These are phyloP conservation scores for Tachina grossa DNA, from an alignment of 2,888 invertebrate genomes.

Conservation along the genomic window DNA sequence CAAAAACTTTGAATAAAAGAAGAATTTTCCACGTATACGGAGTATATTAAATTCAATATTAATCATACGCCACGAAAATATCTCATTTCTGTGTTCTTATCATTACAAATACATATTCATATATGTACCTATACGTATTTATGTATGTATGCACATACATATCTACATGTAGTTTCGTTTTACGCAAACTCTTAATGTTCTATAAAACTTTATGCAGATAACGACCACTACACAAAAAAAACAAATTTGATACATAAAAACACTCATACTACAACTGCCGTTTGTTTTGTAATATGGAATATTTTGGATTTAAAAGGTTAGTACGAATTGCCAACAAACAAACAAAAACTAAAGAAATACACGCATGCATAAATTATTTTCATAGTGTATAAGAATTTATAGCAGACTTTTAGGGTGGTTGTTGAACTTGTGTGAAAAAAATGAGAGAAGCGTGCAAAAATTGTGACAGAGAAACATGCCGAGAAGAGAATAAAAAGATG, in stretches of 20 bases:
- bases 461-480: neutral
- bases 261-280: slow-evolving; percentile 6
- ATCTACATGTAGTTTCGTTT: neutral
- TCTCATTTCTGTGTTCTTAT: too few species aligned
- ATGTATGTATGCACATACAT: neutral
- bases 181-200: slow-evolving; percentile 20
- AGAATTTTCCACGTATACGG: slow-evolving; percentile 1
- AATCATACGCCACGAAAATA: slow-evolving; percentile 26
- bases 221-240: slow-evolving; percentile 5
- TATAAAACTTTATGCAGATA: neutral
- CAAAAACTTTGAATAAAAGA: too few species aligned
- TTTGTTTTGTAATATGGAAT: neutral
- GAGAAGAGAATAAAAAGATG: neutral
- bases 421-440: slow-evolving; percentile 9
- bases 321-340: slow-evolving; percentile 41
- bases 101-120: too few species aligned
- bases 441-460: neutral
- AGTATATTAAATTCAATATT: slow-evolving; percentile 13
- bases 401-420: slow-evolving; percentile 27
- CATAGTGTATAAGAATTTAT: slow-evolving; percentile 4
- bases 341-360: neutral
- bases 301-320: slow-evolving; percentile 67
- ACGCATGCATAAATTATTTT: neutral
- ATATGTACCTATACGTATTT: too few species aligned
- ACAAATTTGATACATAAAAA: slow-evolving; percentile 16